Evolutionary conservation across 2,113 vertebrate species (phyloP).

Genomic region (Tonatia bakeri): DNA sequence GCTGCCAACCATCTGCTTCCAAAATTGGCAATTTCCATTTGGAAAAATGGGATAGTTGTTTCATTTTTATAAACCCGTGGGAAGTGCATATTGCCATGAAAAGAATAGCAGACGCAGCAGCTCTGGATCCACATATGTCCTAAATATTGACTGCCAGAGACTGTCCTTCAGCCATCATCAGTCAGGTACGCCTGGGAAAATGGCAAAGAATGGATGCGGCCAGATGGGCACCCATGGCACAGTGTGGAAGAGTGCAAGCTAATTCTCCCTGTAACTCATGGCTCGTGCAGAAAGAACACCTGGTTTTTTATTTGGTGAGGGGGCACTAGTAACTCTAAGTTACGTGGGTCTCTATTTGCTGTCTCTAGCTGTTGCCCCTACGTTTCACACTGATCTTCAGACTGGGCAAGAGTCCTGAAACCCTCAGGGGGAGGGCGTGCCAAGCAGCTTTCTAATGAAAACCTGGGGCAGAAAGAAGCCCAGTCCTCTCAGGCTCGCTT

Average conservation of each 20-base stretch:
- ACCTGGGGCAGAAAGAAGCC: not conserved
- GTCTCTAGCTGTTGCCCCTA: not conserved
- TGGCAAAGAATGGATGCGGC: not conserved
- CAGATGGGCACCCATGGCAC: rapidly evolving
- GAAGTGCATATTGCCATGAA: not conserved
- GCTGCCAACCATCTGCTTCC: not conserved
- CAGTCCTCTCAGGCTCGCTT: not conserved
- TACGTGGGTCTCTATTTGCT: not conserved
- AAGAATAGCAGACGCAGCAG: not conserved
- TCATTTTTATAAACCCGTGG: not conserved
- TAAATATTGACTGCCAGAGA: rapidly evolving
- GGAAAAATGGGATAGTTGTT: not conserved
- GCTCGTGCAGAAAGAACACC: not conserved
- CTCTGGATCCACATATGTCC: too few relatives aligned
- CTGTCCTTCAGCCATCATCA: not conserved
- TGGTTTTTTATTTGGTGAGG: not conserved
- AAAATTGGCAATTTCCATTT: not conserved
- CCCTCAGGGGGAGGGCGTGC: not conserved
- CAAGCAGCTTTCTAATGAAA: not conserved
- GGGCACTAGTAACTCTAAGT: not conserved
- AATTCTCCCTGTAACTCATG: not conserved
- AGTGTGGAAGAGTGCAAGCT: not conserved
- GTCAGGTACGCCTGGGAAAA: not conserved
- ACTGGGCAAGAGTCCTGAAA: not conserved
- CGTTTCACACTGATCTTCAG: not conserved